These are phyloP conservation scores for Pollenia angustigena DNA, from an alignment of 2,888 invertebrate genomes.

Conservation along the genomic window DNA sequence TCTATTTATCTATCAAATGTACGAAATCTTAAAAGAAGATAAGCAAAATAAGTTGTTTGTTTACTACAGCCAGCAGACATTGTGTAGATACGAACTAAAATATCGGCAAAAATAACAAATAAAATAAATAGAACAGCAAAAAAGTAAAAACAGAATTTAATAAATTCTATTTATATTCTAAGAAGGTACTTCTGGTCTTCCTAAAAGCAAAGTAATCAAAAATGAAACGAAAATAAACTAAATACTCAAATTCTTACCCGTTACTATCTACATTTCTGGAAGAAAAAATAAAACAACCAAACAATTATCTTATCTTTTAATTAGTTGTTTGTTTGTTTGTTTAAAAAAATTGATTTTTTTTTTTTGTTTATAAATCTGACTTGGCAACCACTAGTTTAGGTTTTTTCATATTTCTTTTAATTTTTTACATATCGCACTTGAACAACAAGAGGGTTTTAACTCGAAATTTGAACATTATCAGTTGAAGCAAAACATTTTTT, in stretches of 20 bases:
- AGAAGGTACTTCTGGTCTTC: conserved; percentile 25
- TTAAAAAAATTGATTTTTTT: neutral
- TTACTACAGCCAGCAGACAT: conserved; percentile 46
- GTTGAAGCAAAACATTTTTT: too few species aligned
- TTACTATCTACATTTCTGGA: conserved; percentile 48
- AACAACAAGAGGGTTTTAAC: too few species aligned
- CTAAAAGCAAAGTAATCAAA: conserved; percentile 1
- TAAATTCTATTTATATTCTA: conserved; percentile 1
- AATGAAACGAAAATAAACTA: conserved; percentile 22
- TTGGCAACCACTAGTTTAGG: conserved; percentile 2
- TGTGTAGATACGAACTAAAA: conserved; percentile 24
- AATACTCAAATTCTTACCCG: conserved; percentile 6
- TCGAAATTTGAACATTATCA: too few species aligned
- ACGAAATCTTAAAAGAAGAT: conserved; percentile 41
- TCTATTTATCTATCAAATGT: conserved; percentile 46
- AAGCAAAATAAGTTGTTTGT: conserved; percentile 47
- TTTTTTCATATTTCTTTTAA: conserved; percentile 8
- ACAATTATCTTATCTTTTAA: conserved; percentile 47
- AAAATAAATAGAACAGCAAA: conserved; percentile 25
- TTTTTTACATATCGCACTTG: neutral
- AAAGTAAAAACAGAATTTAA: conserved; percentile 24
- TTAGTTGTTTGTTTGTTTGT: conserved; percentile 26
- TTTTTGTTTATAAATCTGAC: conserved; percentile 5
- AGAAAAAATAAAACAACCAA: conserved; percentile 37
- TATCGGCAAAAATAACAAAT: conserved; percentile 12